Conservation (phyloP, 2,888 invertebrate species). For the Ceraclea dissimilis region DNA sequence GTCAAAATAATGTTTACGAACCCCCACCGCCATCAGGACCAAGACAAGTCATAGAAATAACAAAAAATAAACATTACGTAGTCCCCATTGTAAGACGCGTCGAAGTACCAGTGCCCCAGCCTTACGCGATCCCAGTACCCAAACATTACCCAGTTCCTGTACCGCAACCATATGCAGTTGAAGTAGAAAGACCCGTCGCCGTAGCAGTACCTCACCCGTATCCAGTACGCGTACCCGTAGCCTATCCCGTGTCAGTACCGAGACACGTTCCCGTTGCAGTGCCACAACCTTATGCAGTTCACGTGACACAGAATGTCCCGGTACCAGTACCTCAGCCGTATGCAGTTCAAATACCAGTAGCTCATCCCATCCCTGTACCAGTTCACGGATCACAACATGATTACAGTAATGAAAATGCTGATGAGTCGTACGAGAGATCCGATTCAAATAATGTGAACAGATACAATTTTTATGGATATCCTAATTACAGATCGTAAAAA, state of each 20-base stretch:
- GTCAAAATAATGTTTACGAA: no score
- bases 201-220: conserved; percentile 31
- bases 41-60: conserved; percentile 14
- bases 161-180: conserved; percentile 52
- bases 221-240: conserved; percentile 41
- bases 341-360: neutral
- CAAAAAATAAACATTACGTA: conserved; percentile 13
- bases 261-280: conserved; percentile 51
- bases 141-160: conserved; percentile 43
- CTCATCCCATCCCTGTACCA: neutral
- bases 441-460: no score
- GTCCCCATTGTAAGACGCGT: conserved; percentile 35
- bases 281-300: conserved; percentile 47
- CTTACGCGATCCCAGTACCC: conserved; percentile 4
- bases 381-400: no score
- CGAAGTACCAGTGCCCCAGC: conserved; percentile 35
- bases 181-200: conserved; percentile 30
- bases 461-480: no score
- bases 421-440: no score
- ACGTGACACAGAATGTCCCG: neutral
- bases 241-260: conserved; percentile 49
- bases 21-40: neutral
- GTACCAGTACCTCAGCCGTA: neutral
- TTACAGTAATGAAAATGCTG: no score
- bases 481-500: no score